Conservation (phyloP, 2,113 vertebrate genomes). For the Pollimyrus isidori region DNA sequence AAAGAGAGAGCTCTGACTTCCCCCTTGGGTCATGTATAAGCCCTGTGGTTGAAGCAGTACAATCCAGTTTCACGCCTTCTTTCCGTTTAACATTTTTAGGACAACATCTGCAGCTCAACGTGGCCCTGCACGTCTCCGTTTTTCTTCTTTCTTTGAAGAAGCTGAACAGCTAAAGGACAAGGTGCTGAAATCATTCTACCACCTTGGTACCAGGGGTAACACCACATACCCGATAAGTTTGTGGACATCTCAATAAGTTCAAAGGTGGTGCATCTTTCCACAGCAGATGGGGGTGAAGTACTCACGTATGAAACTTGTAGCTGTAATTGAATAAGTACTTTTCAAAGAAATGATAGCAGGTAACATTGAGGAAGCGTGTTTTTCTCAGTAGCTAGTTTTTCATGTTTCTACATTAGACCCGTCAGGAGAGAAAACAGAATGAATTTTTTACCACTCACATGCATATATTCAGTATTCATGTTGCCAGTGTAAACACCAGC, state of each 20-base stretch:
- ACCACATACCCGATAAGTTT: neutral
- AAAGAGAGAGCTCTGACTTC: neutral
- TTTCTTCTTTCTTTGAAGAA: constrained; percentile 4
- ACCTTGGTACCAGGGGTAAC: constrained; percentile 36
- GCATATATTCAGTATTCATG: neutral
- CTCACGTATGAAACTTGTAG: neutral
- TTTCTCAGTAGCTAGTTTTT: neutral
- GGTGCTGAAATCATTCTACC: constrained; percentile 38
- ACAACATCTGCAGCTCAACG: neutral
- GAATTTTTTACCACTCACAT: neutral
- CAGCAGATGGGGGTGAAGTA: neutral
- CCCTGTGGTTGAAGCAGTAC: neutral
- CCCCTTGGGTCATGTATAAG: neutral
- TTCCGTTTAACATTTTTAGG: neutral
- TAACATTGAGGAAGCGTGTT: neutral
- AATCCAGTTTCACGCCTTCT: neutral
- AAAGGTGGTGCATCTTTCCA: neutral
- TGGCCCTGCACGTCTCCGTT: neutral
- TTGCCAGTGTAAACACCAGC: neutral
- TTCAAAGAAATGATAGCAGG: neutral
- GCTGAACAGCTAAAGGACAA: neutral
- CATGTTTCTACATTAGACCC: neutral
- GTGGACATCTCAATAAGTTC: neutral
- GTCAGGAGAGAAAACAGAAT: neutral
- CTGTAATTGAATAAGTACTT: neutral